Base-by-base conservation (phyloP, 2,113 vertebrate species). In the Balaeniceps rex region DNA sequence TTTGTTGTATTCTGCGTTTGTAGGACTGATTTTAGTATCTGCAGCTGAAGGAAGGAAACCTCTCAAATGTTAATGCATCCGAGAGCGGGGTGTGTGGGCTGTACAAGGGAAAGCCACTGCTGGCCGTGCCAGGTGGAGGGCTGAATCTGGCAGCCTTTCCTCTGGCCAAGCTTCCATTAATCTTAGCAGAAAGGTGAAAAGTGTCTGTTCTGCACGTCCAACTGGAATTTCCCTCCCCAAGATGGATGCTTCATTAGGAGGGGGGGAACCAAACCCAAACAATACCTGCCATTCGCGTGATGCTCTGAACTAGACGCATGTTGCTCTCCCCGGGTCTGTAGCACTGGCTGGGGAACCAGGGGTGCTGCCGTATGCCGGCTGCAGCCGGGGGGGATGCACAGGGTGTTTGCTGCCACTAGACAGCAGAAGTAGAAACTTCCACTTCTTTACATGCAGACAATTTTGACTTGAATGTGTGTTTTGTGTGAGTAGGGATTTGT, bases 81-180 rank as follows among this genome's bases (percentile, higher is more conserved):
- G 2, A 47, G 74, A 36, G 36, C 2, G 2, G 47, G 14, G 11
- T 2, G 19, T 31, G 34, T 21, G 26, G 75, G n/a, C 54, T 36
- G 6, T 12, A 1, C 0, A 12, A 61, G 71, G 76, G 36, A 65
- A 52, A 69, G 69, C n/a, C 18, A 6, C 54, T 61, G 63, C 85
- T 57, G 55, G 57, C 34, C 0, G 0, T 58, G 19, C 16, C 12
- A 12, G 13, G 22, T 3, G 4, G 38, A 38, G 47, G 36, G 19
- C 76, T 82, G 80, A 66, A 33, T 47, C 64, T 7, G 1, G 8
- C 60, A 79, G 26, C 40, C 7, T 75, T 52, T 83, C 38, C 29
- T 60, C 38, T 68, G 55, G 28, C 61, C 24, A 36, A 21, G 25
- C 46, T 70, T 80, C 34, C 22, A 0, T n/a, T 76, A 6, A 17